Evolutionary conservation across 2,888 invertebrate genomes (phyloP).

Genomic region (Pemphredon lugubris): DNA sequence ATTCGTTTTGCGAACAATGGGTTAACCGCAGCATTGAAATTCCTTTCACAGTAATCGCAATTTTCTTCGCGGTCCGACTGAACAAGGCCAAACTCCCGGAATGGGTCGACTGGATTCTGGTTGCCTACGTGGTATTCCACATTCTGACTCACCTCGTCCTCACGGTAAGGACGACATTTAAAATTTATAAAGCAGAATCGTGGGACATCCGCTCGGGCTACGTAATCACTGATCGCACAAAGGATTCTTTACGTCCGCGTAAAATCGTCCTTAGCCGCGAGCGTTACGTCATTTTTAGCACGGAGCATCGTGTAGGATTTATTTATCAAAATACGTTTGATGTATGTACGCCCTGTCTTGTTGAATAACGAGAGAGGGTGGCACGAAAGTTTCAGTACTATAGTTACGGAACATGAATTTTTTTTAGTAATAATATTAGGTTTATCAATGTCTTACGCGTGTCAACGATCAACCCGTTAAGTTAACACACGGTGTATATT

Average conservation of each 20-base stretch:
- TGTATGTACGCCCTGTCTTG: no score
- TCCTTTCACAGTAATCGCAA: constrained; percentile 90
- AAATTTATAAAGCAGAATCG: constrained; percentile 8
- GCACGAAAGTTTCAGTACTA: no score
- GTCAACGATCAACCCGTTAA: no score
- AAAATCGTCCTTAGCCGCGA: not conserved
- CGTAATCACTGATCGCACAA: no score
- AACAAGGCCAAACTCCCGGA: constrained; percentile 92
- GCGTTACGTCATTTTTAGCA: no score
- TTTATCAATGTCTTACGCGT: no score
- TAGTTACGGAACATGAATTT: no score
- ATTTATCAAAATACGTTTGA: no score
- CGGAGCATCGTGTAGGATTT: no score
- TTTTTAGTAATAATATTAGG: no score
- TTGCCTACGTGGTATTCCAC: constrained; percentile 94
- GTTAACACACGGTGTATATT: no score
- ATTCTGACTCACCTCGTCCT: constrained; percentile 92
- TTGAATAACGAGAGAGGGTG: no score
- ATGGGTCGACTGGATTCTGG: constrained; percentile 94
- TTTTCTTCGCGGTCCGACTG: constrained; percentile 95
- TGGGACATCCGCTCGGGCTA: not conserved
- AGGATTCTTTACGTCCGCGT: not conserved
- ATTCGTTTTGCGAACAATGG: constrained; percentile 14
- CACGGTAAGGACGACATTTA: constrained; percentile 85
- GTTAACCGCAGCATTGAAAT: constrained; percentile 43